Conservation (phyloP, 1,140 invertebrate species). For the silkworm (Bombyx mori) region ASM3026992v2 NC_085117.1:3358001-3358500, state of each 20-base stretch:
- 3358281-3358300: slow-evolving; percentile 11
- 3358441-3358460: slow-evolving; percentile 20
- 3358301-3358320: slow-evolving; percentile 18
- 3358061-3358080: slow-evolving; percentile 22
- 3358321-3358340: slow-evolving; percentile 23
- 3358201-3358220: slow-evolving; percentile 7
- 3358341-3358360: slow-evolving; percentile 1
- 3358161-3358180: slow-evolving; percentile 12
- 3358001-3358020: slow-evolving; percentile 11
- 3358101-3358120: slow-evolving; percentile 17
- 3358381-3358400: slow-evolving; percentile 8
- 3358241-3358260: slow-evolving; percentile 23
- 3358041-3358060: slow-evolving; percentile 18
- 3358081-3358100: slow-evolving; percentile 7
- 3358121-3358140: slow-evolving; percentile 23
- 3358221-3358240: slow-evolving; percentile 14
- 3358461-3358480: slow-evolving; percentile 18
- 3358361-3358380: slow-evolving; percentile 1
- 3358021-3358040: slow-evolving; percentile 18
- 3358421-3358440: slow-evolving; percentile 16
- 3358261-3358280: slow-evolving; percentile 14
- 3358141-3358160: slow-evolving; percentile 13
- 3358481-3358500: slow-evolving; percentile 9
- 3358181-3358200: slow-evolving; percentile 5
- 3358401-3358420: slow-evolving; percentile 12